Conservation (phyloP, 2,797 vertebrate species). For the Epinephelus malabaricus region DNA sequence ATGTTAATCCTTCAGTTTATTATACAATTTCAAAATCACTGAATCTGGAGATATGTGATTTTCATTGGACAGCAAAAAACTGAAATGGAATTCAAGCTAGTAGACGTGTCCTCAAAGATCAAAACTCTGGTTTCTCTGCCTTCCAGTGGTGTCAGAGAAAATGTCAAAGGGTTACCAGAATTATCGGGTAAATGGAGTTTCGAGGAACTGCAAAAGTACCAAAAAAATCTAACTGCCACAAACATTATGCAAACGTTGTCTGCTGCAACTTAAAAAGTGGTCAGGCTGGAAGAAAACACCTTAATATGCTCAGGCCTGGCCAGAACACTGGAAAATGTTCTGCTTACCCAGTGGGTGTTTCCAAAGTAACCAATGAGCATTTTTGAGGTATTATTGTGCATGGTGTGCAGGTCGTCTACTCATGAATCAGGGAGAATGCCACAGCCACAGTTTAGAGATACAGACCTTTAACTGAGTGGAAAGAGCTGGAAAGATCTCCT, state of each 20-base stretch:
- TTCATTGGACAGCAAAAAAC: no score
- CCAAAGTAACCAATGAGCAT: constrained; percentile 41
- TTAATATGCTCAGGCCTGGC: constrained; percentile 18
- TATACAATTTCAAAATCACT: not conserved
- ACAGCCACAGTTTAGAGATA: constrained; percentile 3
- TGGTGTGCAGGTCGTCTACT: constrained; percentile 22
- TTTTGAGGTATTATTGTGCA: constrained; percentile 40
- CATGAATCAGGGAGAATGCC: constrained; percentile 26
- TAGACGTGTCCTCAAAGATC: not conserved
- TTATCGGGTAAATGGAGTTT: not conserved
- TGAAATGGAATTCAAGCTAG: not conserved
- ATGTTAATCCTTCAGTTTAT: not conserved
- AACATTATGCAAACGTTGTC: constrained; percentile 1
- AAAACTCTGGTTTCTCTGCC: no score
- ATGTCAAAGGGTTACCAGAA: not conserved
- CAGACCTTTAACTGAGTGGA: constrained; percentile 30
- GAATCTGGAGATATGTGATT: not conserved
- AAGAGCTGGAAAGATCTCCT: constrained; percentile 41
- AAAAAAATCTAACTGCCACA: not conserved
- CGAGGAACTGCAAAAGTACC: not conserved
- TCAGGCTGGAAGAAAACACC: constrained; percentile 33
- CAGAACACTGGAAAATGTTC: constrained; percentile 26
- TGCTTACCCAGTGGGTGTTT: constrained; percentile 35
- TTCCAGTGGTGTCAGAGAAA: not conserved
- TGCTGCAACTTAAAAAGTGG: not conserved